These are phyloP conservation scores for Marisa cornuarietis DNA, from an alignment of 1,140 invertebrate species.

Conservation along the genomic window DNA sequence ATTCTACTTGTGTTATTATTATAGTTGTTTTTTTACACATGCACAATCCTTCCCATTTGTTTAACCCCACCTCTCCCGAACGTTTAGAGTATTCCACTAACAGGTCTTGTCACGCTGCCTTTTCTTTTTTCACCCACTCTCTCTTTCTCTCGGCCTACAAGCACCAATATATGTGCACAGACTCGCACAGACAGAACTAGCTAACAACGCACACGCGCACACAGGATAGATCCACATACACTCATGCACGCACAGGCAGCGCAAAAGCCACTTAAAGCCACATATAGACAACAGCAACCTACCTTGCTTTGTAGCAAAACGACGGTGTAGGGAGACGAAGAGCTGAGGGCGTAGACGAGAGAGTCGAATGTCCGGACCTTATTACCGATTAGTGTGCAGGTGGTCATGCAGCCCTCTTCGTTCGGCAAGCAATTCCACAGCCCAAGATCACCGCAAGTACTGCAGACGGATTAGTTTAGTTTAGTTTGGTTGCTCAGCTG, in stretches of 20 bases:
- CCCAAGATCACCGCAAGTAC: slow-evolving; percentile 6
- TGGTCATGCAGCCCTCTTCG: background rate
- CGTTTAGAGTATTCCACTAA: background rate
- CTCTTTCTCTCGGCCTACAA: slow-evolving; percentile 2
- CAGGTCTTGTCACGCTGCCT: slow-evolving; percentile 4
- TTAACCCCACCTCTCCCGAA: too few species aligned
- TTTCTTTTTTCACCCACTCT: slow-evolving; percentile 8
- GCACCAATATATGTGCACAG: background rate
- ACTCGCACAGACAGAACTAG: too few species aligned
- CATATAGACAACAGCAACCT: background rate
- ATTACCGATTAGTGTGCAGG: slow-evolving; percentile 3
- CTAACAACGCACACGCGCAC: too few species aligned
- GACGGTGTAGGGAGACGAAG: slow-evolving; percentile 5
- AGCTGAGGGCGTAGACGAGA: slow-evolving; percentile 5
- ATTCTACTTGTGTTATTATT: too few species aligned
- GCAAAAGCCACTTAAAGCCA: too few species aligned
- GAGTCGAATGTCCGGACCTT: slow-evolving; percentile 4
- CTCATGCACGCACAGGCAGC: too few species aligned
- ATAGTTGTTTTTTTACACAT: too few species aligned
- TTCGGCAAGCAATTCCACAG: slow-evolving; percentile 14
- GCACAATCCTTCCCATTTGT: too few species aligned
- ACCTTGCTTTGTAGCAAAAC: slow-evolving; percentile 10
- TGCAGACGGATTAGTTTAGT: background rate
- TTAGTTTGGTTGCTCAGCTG: too few species aligned
- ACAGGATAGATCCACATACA: too few species aligned